Evolutionary conservation across 2,113 vertebrate species (phyloP), one percentile per base, ranked within the genome.

Genomic region (Myrmophylax atrothorax): DNA sequence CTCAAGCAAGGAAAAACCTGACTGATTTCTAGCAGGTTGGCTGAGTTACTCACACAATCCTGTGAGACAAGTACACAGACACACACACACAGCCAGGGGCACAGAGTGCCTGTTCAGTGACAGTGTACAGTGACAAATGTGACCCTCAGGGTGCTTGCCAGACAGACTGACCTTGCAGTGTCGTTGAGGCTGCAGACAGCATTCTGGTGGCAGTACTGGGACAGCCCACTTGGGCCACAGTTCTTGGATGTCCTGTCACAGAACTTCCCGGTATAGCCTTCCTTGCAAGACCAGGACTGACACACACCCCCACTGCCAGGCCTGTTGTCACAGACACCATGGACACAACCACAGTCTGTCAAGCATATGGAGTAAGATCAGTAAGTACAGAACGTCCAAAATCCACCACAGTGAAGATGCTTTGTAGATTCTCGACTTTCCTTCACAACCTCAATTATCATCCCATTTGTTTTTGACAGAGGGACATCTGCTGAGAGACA

Each of bases 321-420:
- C 29, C 99, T 98, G 97, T 99, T 99, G 97, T 99, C 99, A 96
- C 99, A 99, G n/a, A 97, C 87, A 6, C 99, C 99, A 12, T 99
- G 99, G 72, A 99, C 80, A 67, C 99, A 99, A 49, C 63, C 97
- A 69, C 99, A 99, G 55, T 99, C 99, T 99, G 94, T 14, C 75
- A 92, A 85, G 60, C 28, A 44, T 6, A 74, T 18, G 60, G 4
- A 75, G 42, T 44, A 90, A 58, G 80, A 86, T 25, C 40, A 73
- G 35, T 90, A 52, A 88, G 44, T 40, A 35, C 19, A 93, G 62
- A 38, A 93, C 29, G 33, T 37, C 29, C 64, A 80, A 62, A 49
- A 72, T 66, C 18, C 10, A 87, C 40, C 19, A 56, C 16, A 58
- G 44, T 2, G 38, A 59, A 0, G 1, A 80, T 14, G 40, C 68